phyloP scores from a whole-genome alignment of 2,797 vertebrate genomes.

The Microctenopoma steveboyesi region DNA sequence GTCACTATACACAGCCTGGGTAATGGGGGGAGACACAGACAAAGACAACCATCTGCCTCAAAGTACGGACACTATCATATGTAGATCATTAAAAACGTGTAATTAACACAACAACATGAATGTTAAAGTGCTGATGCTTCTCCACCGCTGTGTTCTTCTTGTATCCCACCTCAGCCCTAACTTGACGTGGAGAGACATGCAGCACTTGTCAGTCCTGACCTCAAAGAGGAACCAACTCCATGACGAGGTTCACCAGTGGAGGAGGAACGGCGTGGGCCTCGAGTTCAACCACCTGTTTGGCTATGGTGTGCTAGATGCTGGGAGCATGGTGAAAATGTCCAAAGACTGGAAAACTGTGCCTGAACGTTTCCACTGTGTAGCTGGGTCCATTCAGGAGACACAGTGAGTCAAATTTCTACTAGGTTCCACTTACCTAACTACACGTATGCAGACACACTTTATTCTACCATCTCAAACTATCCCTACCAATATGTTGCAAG shows the following conservation, averaged over 20 bases:
- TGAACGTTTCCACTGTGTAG: constrained; percentile 97
- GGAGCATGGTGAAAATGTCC: constrained; percentile 98
- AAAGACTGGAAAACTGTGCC: constrained; percentile 98
- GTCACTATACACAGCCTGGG: constrained; percentile 51
- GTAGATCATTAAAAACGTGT: constrained; percentile 26
- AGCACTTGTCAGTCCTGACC: constrained; percentile 97
- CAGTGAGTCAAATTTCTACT: constrained; percentile 85
- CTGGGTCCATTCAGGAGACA: constrained; percentile 91
- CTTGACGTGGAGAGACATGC: constrained; percentile 98
- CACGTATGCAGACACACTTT: neutral
- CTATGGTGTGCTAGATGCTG: constrained; percentile 96
- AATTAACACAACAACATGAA: constrained; percentile 16
- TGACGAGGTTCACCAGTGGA: constrained; percentile 97
- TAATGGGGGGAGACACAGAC: constrained; percentile 43
- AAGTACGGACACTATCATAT: constrained; percentile 14
- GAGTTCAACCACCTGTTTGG: constrained; percentile 99
- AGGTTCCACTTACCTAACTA: neutral
- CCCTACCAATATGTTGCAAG: constrained; percentile 12
- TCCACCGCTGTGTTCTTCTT: neutral
- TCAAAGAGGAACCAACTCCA: constrained; percentile 99
- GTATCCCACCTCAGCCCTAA: constrained; percentile 78
- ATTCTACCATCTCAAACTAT: constrained; percentile 1
- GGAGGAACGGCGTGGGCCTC: constrained; percentile 96
- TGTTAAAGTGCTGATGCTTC: neutral
- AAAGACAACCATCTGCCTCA: constrained; percentile 47